Percentiles rank a stretch among this genome's conserved stretches.
phyloP scores from a whole-genome alignment of 2,113 vertebrate species.

The Pangasianodon hypophthalmus region DNA sequence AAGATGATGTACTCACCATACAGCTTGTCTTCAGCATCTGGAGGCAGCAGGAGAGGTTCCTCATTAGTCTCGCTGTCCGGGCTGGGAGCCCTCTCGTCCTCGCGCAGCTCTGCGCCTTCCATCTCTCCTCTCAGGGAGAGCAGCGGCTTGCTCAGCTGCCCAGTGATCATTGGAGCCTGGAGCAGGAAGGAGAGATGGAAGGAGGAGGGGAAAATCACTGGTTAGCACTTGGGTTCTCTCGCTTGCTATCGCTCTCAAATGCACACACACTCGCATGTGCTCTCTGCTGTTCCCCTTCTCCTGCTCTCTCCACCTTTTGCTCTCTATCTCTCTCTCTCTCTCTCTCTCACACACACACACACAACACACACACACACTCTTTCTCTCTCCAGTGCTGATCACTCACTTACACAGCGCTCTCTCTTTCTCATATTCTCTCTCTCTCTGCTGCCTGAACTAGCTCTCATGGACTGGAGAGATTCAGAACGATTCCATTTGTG shows the following conservation, averaged over 20 bases:
- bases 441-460: constrained; percentile 86
- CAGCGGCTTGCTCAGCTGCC: constrained; percentile 98
- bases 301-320: constrained; percentile 62
- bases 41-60: constrained; percentile 88
- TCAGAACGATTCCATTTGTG: constrained; percentile 84
- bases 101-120: constrained; percentile 95
- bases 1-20: constrained; percentile 82
- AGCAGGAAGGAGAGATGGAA: constrained; percentile 41
- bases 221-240: constrained; percentile 73
- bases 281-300: constrained; percentile 60
- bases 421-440: constrained; percentile 68
- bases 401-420: constrained; percentile 62
- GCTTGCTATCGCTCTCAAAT: constrained; percentile 53
- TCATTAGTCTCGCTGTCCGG: constrained; percentile 95
- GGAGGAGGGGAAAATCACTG: constrained; percentile 71
- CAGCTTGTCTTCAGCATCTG: constrained; percentile 93
- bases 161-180: constrained; percentile 96
- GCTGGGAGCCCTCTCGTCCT: constrained; percentile 91
- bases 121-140: constrained; percentile 96
- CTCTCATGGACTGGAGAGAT: constrained; percentile 94
- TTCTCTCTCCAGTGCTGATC: constrained; percentile 68
- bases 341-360: constrained; percentile 67
- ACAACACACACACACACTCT: constrained; percentile 47
- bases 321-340: constrained; percentile 72
- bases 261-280: constrained; percentile 55